These are phyloP conservation scores for Diplosoma virens DNA, from an alignment of 23 tunicate genomes.

Conservation along the genomic window DNA sequence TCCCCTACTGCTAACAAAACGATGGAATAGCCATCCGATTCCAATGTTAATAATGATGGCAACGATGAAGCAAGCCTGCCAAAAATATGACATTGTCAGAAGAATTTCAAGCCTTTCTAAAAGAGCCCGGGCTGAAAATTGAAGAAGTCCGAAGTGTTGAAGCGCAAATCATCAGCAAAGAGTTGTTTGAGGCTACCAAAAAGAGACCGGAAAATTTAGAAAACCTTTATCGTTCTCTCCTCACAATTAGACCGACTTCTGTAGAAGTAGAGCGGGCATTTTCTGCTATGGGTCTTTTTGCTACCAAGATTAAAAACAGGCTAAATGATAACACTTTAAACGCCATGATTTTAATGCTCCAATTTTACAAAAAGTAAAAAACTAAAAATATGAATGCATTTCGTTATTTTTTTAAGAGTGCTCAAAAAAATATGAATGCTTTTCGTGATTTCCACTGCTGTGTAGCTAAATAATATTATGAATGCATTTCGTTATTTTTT, in stretches of 20 bases:
- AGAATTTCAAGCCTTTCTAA: no score
- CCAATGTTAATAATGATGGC: no score
- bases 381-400: no score
- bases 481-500: no score
- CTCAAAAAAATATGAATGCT: no score
- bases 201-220: conserved; percentile 20
- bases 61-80: no score
- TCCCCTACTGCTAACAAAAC: no score
- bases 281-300: neutral
- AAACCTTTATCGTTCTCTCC: conserved; percentile 10
- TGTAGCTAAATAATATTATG: no score
- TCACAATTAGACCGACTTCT: conserved; percentile 25
- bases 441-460: no score
- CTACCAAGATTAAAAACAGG: conserved; percentile 11
- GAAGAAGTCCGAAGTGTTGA: neutral
- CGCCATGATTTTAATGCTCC: conserved; percentile 20
- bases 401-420: no score
- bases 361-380: conserved; percentile 4
- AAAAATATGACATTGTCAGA: no score
- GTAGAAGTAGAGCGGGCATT: neutral
- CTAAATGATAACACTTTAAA: neutral
- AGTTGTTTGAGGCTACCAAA: neutral
- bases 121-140: neutral
- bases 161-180: neutral
- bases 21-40: no score